Evolutionary conservation across 2,113 vertebrate species (phyloP).

Genomic region (Callipepla californica): DNA sequence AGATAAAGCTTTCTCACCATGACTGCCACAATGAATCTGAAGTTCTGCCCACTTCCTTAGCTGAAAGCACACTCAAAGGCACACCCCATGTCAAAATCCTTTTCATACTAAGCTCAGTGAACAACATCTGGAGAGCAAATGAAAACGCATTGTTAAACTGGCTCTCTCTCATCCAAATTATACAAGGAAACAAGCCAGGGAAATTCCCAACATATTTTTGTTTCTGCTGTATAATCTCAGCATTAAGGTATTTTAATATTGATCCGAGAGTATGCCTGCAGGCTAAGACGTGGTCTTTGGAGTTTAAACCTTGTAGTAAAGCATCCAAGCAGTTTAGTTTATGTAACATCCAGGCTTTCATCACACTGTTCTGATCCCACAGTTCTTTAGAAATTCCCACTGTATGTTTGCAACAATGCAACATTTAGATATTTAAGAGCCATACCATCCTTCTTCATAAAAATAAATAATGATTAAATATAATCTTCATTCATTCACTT

Average conservation of each 20-base stretch:
- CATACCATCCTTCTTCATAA: background rate
- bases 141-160: conserved; percentile 7
- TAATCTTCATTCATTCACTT: background rate
- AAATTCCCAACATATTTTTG: conserved; percentile 35
- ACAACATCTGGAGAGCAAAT: conserved; percentile 72
- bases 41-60: background rate
- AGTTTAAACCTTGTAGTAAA: background rate
- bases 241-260: conserved; percentile 36
- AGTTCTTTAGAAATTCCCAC: background rate
- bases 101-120: conserved; percentile 13
- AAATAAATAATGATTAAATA: background rate
- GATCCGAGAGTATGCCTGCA: background rate
- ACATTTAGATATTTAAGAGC: background rate
- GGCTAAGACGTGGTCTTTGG: background rate
- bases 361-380: background rate
- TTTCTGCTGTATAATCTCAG: conserved; percentile 17
- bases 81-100: background rate
- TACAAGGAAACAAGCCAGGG: conserved; percentile 53
- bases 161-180: background rate
- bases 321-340: background rate
- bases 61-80: background rate
- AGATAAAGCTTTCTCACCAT: background rate
- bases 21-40: background rate
- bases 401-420: background rate
- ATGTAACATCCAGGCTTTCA: background rate